Conservation (phyloP, 1,140 invertebrate species). For the Apocrypta bakeri region DNA sequence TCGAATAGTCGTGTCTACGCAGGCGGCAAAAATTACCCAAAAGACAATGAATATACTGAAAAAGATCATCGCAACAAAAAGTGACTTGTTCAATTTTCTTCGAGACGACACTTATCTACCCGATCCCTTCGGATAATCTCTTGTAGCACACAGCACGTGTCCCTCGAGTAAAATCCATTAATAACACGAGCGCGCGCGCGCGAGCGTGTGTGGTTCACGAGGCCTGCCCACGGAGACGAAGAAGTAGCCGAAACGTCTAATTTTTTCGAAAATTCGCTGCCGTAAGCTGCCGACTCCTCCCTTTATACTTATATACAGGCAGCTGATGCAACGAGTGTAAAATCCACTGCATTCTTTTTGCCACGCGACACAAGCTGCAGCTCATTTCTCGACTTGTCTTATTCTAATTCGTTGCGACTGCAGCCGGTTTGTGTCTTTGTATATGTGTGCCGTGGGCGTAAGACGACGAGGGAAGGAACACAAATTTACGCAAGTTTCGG, state of each 20-base stretch:
- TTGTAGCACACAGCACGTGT: constrained; percentile 4
- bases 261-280: constrained; percentile 35
- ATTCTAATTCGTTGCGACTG: background rate
- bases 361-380: constrained; percentile 33
- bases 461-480: background rate
- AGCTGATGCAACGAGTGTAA: constrained; percentile 37
- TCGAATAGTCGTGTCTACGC: too few species aligned
- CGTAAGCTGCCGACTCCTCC: constrained; percentile 15
- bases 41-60: too few species aligned
- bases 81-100: background rate
- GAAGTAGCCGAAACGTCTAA: constrained; percentile 21
- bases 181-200: constrained; percentile 10
- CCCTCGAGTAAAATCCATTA: constrained; percentile 25
- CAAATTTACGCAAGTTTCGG: background rate
- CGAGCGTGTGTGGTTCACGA: constrained; percentile 8
- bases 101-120: constrained; percentile 9
- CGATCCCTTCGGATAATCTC: background rate
- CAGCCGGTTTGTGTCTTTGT: background rate
- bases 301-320: constrained; percentile 24
- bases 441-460: background rate
- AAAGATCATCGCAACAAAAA: background rate
- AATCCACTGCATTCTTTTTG: background rate
- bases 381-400: background rate
- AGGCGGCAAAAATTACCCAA: too few species aligned
- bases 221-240: too few species aligned